Percentiles rank a stretch among this genome's conserved stretches.
Evolutionary conservation across 2,113 vertebrate species (phyloP).

Genomic region (Alaudala cheleensis): DNA sequence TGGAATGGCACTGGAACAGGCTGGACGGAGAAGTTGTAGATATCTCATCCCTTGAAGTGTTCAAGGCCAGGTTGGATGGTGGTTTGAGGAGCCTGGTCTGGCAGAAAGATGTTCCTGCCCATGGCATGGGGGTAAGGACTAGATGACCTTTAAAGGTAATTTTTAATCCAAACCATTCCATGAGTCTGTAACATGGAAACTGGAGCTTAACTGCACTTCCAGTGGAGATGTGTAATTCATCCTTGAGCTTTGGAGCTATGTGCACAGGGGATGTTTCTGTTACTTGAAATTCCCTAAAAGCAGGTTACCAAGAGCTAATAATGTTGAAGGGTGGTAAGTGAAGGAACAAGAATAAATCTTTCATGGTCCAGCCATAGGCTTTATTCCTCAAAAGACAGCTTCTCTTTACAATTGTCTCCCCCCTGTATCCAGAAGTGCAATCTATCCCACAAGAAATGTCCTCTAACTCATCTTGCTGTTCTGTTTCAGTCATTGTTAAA

Average conservation of each 20-base stretch:
- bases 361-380: not conserved
- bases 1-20: not conserved
- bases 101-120: not conserved
- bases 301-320: not conserved
- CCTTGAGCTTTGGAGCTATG: not conserved
- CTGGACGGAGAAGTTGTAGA: not conserved
- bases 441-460: not conserved
- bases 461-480: not conserved
- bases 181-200: not conserved
- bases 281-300: not conserved
- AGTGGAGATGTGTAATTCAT: not conserved
- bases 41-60: not conserved
- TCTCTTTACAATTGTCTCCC: not conserved
- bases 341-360: not conserved
- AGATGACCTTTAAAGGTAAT: not conserved
- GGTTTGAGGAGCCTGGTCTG: not conserved
- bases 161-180: not conserved
- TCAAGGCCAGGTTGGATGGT: not conserved
- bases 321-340: not conserved
- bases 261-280: not conserved
- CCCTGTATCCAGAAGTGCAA: not conserved
- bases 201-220: not conserved
- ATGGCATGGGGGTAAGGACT: not conserved
- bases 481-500: slow-evolving; percentile 86
- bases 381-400: not conserved